phyloP scores from a whole-genome alignment of 2,113 vertebrate genomes.

The Pterocles burchelli region DNA sequence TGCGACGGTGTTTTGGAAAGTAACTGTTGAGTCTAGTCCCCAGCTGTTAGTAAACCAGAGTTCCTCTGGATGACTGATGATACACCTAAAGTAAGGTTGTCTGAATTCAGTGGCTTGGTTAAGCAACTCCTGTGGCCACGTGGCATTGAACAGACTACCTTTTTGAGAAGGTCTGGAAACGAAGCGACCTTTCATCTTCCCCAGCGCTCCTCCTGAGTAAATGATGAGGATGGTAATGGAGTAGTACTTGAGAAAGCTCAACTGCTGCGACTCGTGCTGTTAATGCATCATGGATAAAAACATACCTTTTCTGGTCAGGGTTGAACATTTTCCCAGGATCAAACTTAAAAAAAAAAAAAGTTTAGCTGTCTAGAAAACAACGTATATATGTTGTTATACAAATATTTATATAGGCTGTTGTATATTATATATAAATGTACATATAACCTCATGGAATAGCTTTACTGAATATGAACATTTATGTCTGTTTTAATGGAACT shows the following conservation, averaged over 20 bases:
- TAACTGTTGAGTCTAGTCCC: background rate
- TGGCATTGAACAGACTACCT: background rate
- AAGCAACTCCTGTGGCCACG: background rate
- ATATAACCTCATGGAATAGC: background rate
- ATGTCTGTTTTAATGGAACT: background rate
- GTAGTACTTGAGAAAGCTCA: background rate
- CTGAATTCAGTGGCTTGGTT: background rate
- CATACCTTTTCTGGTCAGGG: background rate
- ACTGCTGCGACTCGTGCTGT: background rate
- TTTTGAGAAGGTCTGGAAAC: background rate
- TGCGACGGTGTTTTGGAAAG: background rate
- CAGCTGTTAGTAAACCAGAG: background rate
- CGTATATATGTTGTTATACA: background rate
- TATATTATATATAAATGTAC: background rate
- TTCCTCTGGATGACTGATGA: background rate
- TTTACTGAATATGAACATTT: background rate
- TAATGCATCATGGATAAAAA: background rate
- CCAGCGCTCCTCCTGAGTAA: background rate
- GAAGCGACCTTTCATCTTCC: conserved; percentile 26
- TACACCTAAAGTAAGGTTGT: background rate
- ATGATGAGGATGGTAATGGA: background rate
- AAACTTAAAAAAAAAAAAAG: background rate
- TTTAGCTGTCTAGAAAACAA: background rate
- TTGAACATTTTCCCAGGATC: background rate
- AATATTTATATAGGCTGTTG: background rate